A percentile compares a stretch with the other conserved stretches of the same genome.
Conservation (phyloP, 2,113 vertebrate species). For the Sakesphorus luctuosus region DNA sequence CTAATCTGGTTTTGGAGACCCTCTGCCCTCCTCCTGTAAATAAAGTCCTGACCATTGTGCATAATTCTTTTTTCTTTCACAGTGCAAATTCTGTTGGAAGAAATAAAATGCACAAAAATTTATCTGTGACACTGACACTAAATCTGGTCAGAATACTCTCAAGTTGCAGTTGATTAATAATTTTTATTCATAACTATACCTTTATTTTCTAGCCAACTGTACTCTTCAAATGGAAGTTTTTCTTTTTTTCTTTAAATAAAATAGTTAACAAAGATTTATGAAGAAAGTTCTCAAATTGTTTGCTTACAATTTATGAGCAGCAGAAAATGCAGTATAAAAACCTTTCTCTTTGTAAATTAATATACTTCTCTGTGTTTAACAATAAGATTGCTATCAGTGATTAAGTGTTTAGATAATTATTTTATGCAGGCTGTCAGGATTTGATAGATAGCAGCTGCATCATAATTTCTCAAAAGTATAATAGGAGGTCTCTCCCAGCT, state of each 20-base stretch:
- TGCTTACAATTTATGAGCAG: neutral
- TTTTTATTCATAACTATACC: neutral
- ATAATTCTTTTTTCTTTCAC: neutral
- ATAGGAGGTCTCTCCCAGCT: neutral
- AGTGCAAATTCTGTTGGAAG: neutral
- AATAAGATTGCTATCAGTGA: neutral
- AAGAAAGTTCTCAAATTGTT: conserved; percentile 12
- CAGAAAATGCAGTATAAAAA: conserved; percentile 8
- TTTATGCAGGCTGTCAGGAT: neutral
- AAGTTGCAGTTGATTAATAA: neutral
- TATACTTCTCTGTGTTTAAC: neutral
- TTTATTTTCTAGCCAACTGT: neutral
- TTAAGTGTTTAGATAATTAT: conserved; percentile 37
- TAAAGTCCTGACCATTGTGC: neutral
- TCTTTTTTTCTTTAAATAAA: neutral
- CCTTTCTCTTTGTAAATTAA: neutral
- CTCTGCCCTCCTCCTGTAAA: neutral
- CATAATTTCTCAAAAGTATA: neutral
- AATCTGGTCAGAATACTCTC: neutral
- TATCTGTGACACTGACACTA: neutral
- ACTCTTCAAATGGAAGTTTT: neutral
- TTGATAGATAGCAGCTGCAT: conserved; percentile 34
- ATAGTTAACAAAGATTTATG: neutral
- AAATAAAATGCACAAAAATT: neutral
- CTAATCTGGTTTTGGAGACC: neutral